Evolutionary conservation across 2,888 invertebrate genomes (phyloP).

Genomic region (Myathropa florea): DNA sequence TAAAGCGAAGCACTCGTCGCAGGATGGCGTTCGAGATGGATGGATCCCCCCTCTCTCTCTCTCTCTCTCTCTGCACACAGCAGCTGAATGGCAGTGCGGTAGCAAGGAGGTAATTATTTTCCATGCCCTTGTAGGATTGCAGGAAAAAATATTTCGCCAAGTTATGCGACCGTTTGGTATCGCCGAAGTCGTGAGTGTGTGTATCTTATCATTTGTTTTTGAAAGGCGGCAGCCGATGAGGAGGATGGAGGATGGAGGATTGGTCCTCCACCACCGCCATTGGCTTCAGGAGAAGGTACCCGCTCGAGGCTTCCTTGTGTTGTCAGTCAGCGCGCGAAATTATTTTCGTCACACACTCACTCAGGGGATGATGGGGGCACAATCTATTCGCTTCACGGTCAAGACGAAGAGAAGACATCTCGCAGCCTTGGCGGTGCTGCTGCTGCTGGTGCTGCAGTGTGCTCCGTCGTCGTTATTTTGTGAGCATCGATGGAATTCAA

Average conservation of each 20-base stretch:
- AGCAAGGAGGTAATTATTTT: slow-evolving; percentile 67
- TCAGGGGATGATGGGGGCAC: slow-evolving; percentile 12
- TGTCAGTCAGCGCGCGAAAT: slow-evolving; percentile 52
- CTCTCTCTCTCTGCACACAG: too few species aligned
- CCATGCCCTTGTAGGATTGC: slow-evolving; percentile 69
- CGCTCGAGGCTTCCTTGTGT: neutral
- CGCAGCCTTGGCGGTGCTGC: slow-evolving; percentile 1
- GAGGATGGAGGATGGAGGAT: neutral
- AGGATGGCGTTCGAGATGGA: slow-evolving; percentile 35
- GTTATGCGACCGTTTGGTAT: slow-evolving; percentile 59
- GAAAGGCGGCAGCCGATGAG: slow-evolving; percentile 7
- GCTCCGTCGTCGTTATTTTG: slow-evolving; percentile 22
- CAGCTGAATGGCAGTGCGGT: neutral
- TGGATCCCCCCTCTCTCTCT: slow-evolving; percentile 3
- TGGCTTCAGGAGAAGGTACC: too few species aligned
- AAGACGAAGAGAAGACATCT: slow-evolving; percentile 46
- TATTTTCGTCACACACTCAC: slow-evolving; percentile 57
- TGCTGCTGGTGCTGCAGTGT: slow-evolving; percentile 34
- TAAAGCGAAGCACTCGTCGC: slow-evolving; percentile 12
- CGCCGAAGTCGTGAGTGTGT: neutral
- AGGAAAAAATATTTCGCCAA: slow-evolving; percentile 56
- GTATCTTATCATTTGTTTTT: slow-evolving; percentile 58
- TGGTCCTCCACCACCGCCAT: too few species aligned
- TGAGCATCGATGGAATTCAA: slow-evolving; percentile 46
- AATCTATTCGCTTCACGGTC: slow-evolving; percentile 61